Evolutionary conservation across 2,888 invertebrate genomes (phyloP), one percentile per base, ranked within the genome.

Genomic region (Luperina nickerlii): DNA sequence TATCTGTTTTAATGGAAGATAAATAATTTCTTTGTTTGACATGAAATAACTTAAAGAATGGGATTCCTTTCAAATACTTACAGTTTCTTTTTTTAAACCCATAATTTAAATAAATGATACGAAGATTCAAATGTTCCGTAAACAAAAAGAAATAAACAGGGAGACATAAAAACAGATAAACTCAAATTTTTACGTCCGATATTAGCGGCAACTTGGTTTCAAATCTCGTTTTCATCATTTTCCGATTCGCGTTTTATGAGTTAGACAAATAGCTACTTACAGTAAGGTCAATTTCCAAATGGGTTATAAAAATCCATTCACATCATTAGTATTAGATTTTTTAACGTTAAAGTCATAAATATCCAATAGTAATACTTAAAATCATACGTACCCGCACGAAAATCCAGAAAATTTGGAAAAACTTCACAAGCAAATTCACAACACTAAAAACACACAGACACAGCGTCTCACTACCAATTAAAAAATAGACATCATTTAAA

Each of bases 361-460:
- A n/a, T 1, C 11, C 4, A 27, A 24, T 8, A 48, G 5, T 73
- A 45, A 79, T 27, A 73, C 4, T 71, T 6, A 54, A 38, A 74
- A 32, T 24, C 1, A 74, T 78, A 87, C 89, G 15, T 85, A 89
- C 88, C 84, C 81, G 63, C 79, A 84, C 84, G 65, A 63, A 78
- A 86, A 87, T 86, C 81, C 88, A 84, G 74, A 79, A 78, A 73
- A 67, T 18, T 45, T 62, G 32, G 65, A 48, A 57, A 83, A 78
- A 77, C 71, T 79, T 70, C 89, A 89, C 87, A 83, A 79, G 45
- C 76, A 76, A 70, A 76, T 76, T 70, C 87, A 89, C 86, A 71
- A 48, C 82, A 81, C 79, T 78, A 78, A 66, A 80, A 79, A 74
- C 60, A 8, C 80, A 84, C 75, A 38, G 48, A 76, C 42, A 62